These are phyloP conservation scores for Philhelius pedissequus DNA, from an alignment of 2,888 invertebrate species.

Conservation along the genomic window DNA sequence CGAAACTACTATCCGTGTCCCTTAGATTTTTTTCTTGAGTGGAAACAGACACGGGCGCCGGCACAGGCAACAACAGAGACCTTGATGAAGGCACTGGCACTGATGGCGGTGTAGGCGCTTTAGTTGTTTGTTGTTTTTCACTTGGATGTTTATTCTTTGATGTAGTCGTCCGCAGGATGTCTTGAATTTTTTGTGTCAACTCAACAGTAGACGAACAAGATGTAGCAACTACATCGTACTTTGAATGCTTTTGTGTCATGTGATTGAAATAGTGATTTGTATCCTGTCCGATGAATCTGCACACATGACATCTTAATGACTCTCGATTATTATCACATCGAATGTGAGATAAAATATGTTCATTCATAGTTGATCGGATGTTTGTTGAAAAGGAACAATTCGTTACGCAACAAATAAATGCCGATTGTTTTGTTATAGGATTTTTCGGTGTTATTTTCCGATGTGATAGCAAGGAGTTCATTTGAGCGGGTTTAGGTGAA, in stretches of 20 bases:
- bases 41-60: too few species aligned
- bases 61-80: not conserved
- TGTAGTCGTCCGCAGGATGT: constrained; percentile 63
- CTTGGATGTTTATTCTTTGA: not conserved
- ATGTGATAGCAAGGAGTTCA: not conserved
- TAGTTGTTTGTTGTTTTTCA: not conserved
- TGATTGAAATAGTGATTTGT: constrained; percentile 73
- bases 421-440: not conserved
- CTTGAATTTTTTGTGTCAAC: constrained; percentile 71
- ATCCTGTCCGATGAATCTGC: constrained; percentile 69
- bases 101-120: too few species aligned
- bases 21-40: not conserved
- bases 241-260: constrained; percentile 17
- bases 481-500: not conserved
- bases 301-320: constrained; percentile 73
- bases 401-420: constrained; percentile 20
- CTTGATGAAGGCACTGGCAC: not conserved
- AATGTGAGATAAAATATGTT: constrained; percentile 74
- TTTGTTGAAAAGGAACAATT: constrained; percentile 13
- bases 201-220: constrained; percentile 53
- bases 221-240: not conserved
- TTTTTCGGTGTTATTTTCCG: not conserved
- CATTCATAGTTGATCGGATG: constrained; percentile 70
- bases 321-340: constrained; percentile 66
- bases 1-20: not conserved